phyloP scores from a whole-genome alignment of 2,797 vertebrate species.

The Clamator glandarius region DNA sequence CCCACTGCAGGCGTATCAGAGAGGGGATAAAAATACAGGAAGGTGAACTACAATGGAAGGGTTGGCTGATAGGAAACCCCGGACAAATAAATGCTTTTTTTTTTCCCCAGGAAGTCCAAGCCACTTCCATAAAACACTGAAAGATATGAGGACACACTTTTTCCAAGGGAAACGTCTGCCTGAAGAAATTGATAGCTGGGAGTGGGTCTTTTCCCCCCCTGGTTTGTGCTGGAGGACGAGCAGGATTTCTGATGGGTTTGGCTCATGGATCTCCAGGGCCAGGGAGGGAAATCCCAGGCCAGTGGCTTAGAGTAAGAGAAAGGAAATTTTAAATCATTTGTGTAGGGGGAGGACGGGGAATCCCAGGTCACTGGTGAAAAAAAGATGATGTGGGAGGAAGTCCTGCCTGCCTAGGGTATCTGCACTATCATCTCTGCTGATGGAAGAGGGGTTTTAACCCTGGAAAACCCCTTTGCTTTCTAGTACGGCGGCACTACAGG shows the following conservation, averaged over 20 bases:
- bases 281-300: slow-evolving; percentile 1
- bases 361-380: background rate
- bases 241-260: background rate
- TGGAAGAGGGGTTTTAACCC: background rate
- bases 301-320: background rate
- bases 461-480: slow-evolving; percentile 43
- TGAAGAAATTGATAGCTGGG: slow-evolving; percentile 30
- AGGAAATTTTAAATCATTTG: background rate
- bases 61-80: slow-evolving; percentile 43
- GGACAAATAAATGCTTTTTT: slow-evolving; percentile 32
- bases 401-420: background rate
- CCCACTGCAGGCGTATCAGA: background rate
- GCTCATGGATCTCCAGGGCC: background rate
- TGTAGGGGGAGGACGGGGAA: background rate
- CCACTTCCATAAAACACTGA: background rate
- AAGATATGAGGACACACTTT: slow-evolving; percentile 11
- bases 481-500: background rate
- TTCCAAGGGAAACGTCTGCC: slow-evolving; percentile 57
- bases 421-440: background rate
- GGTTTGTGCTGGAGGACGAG: background rate
- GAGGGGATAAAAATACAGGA: slow-evolving; percentile 3
- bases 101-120: slow-evolving; percentile 49
- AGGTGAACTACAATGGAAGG: slow-evolving; percentile 55
- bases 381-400: background rate
- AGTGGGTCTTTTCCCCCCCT: background rate